phyloP scores from a whole-genome alignment of 1,140 invertebrate species.

The Drosophila pruinosa region DNA sequence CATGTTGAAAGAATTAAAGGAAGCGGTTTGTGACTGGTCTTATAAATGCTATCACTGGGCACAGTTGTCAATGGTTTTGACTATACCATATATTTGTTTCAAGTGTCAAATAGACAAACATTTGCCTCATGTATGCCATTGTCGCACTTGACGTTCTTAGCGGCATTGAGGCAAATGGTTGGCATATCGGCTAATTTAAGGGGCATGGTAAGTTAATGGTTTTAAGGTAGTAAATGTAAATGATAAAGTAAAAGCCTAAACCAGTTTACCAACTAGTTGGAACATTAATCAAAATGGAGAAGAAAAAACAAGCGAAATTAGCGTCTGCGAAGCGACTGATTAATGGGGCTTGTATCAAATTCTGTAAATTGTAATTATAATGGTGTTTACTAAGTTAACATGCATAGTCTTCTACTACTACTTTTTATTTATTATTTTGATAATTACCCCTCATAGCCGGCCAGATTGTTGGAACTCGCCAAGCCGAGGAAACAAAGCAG shows the following conservation, averaged over 20 bases:
- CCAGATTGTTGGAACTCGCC: conserved; percentile 60
- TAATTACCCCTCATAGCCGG: conserved; percentile 74
- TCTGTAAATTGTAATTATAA: conserved; percentile 16
- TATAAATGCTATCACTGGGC: conserved; percentile 2
- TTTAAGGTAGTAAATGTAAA: background rate
- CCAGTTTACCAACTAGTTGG: conserved; percentile 24
- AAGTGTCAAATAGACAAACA: conserved; percentile 18
- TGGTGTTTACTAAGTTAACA: background rate
- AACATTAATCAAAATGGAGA: background rate
- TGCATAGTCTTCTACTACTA: conserved; percentile 2
- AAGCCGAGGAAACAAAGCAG: conserved; percentile 55
- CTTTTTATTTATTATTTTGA: conserved; percentile 3
- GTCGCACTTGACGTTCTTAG: conserved; percentile 13
- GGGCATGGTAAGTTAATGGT: background rate
- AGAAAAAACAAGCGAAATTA: conserved; percentile 16
- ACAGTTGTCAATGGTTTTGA: conserved; percentile 10
- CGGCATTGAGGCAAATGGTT: background rate
- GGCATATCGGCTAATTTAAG: background rate
- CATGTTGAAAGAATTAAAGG: conserved; percentile 4
- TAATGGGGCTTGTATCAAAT: conserved; percentile 52
- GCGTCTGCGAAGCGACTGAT: conserved; percentile 40
- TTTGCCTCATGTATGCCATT: conserved; percentile 27
- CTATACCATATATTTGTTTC: conserved; percentile 41
- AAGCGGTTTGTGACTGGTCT: background rate
- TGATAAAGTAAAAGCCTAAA: conserved; percentile 19